A percentile compares a stretch with the other conserved stretches of the same genome.
These are phyloP conservation scores for Burhinus oedicnemus DNA, from an alignment of 2,113 vertebrate species.

Conservation along the genomic window DNA sequence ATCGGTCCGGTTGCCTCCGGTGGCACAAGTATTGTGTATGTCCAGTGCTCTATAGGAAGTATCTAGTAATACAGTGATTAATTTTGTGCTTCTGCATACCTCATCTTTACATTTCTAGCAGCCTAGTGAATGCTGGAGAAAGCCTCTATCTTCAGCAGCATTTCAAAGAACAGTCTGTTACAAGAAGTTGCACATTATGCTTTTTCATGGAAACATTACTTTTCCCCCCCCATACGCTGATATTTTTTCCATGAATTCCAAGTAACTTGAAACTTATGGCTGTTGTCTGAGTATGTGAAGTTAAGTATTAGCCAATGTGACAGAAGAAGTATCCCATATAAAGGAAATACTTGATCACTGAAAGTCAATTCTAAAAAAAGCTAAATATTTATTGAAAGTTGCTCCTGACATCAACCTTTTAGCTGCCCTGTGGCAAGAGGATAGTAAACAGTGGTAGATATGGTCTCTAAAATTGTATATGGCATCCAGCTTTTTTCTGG, in stretches of 20 bases:
- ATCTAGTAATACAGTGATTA: not conserved
- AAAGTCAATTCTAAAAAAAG: not conserved
- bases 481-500: not conserved
- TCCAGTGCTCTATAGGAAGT: not conserved
- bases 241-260: not conserved
- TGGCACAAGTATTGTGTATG: accelerated
- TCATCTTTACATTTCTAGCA: not conserved
- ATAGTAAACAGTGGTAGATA: not conserved
- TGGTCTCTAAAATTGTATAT: not conserved
- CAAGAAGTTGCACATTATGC: not conserved
- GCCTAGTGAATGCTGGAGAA: not conserved
- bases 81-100: not conserved
- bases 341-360: conserved; percentile 10
- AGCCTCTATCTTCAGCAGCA: not conserved
- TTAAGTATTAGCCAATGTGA: not conserved
- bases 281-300: not conserved
- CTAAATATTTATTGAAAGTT: conserved; percentile 7
- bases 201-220: not conserved
- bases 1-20: accelerated
- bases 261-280: not conserved
- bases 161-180: not conserved
- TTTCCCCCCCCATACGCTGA: not conserved
- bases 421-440: not conserved
- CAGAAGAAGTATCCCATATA: not conserved
- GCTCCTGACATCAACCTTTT: not conserved